Base-by-base conservation (phyloP, 1,140 invertebrate genomes). In the Trachymyrmex cornetzi region DNA sequence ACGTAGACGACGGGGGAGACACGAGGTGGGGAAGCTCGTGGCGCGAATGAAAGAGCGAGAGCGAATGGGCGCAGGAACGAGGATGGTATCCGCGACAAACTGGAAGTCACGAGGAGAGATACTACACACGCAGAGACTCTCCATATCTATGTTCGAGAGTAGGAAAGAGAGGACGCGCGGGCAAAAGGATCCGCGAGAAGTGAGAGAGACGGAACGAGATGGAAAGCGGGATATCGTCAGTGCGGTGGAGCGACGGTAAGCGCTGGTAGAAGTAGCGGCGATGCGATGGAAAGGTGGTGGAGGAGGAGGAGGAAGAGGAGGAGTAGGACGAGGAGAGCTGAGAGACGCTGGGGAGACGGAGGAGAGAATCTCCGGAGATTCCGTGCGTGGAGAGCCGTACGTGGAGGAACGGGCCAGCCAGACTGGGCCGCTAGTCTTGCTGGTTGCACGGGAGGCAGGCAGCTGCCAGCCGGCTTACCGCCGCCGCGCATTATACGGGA, bases 401-500 rank as follows among this genome's bases (percentile, higher is more conserved):
- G 66, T 91, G 92, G 91, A 93, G 88, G 80, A 82, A 74, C 80
- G 69, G 80, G 80, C 89, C 93, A 91, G 91, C 90, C 91, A 87
- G 92, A 92, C 91, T 87, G 88, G 89, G 89, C 89, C 91, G 91
- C 89, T 91, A 91, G 91, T 90, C 93, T 94, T 91, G 93, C 93
- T 93, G 93, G 92, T 93, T 91, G 92, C 92, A 93, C 94, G 93
- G 92, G 93, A 94, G 92, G 92, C 94, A 94, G 92, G 92, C 94
- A 94, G 94, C 93, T 94, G 93, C 93, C 92, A 93, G 93, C 92
- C 94, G 91, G 93, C 93, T 94, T 93, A 94, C 93, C 91, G 93
- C 90, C 88, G 85, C 89, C 92, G 90, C 89, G 93, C 91, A 92
- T 94, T 94, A 94, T 92, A 92, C 89, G 88, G 81, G 82, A 92